Percentiles rank a stretch among this genome's conserved stretches.
phyloP scores from a whole-genome alignment of 2,113 vertebrate species.

The Dermatemys mawii region DNA sequence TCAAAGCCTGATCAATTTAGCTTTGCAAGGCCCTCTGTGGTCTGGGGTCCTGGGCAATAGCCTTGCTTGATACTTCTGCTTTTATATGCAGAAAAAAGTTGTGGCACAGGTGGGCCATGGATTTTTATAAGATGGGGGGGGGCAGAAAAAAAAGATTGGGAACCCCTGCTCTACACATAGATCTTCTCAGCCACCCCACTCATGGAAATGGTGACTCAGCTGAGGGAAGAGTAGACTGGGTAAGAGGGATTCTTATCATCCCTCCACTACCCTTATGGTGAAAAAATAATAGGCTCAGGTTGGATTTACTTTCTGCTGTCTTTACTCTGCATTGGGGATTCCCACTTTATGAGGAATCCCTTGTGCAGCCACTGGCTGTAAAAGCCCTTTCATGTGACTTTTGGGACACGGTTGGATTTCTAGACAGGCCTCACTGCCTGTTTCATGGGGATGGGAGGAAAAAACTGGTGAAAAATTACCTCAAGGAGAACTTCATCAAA shows the following conservation, averaged over 20 bases:
- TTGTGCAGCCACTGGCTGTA: rapidly evolving
- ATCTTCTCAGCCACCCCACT: neutral
- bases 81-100: too few species aligned
- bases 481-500: neutral
- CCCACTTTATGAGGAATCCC: neutral
- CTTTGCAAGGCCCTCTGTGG: too few species aligned
- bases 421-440: neutral
- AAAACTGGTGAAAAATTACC: neutral
- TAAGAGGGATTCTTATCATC: neutral
- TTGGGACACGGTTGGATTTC: neutral
- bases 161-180: neutral
- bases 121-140: too few species aligned
- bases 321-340: neutral
- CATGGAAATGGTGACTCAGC: neutral
- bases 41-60: too few species aligned
- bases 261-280: neutral
- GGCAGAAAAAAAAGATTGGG: too few species aligned
- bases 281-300: neutral
- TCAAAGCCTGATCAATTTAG: too few species aligned
- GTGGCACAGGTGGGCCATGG: too few species aligned
- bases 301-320: neutral
- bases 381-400: neutral
- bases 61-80: too few species aligned
- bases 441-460: neutral
- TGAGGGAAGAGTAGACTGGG: neutral